Conservation (phyloP, 2,113 vertebrate genomes). For the Gyps fulvus region DNA sequence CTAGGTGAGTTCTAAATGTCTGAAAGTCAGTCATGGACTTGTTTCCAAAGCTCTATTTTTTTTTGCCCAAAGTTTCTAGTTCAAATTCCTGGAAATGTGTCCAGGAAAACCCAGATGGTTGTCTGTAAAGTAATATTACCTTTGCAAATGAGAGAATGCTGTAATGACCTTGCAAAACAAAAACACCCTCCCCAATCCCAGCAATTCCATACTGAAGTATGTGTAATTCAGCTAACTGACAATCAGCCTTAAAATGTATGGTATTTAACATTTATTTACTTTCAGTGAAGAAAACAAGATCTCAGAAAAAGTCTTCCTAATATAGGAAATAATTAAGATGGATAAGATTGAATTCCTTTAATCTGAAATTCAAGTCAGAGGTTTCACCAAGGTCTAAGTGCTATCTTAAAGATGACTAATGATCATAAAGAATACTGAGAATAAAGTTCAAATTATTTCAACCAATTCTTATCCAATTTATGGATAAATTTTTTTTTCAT, state of each 20-base stretch:
- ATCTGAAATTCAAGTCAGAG: not conserved
- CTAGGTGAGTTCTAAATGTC: not conserved
- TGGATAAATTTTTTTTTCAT: not conserved
- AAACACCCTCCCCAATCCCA: not conserved
- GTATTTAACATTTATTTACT: not conserved
- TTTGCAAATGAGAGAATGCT: not conserved
- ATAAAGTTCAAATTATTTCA: not conserved
- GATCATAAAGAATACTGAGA: not conserved
- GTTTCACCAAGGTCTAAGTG: not conserved
- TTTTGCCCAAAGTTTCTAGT: rapidly evolving
- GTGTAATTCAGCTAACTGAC: not conserved
- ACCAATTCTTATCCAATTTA: not conserved
- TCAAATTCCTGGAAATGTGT: not conserved
- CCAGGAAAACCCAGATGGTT: not conserved
- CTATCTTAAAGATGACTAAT: not conserved
- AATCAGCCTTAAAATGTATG: not conserved
- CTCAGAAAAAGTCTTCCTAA: not conserved
- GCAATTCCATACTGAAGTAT: not conserved
- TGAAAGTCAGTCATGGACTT: not conserved
- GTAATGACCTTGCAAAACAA: not conserved
- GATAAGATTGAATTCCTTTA: not conserved
- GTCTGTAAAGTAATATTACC: not conserved
- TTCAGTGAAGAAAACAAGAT: not conserved
- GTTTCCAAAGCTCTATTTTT: not conserved
- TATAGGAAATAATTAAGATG: not conserved